Conservation (phyloP, 2,797 vertebrate species). For the Pseudochirops corinnae region DNA sequence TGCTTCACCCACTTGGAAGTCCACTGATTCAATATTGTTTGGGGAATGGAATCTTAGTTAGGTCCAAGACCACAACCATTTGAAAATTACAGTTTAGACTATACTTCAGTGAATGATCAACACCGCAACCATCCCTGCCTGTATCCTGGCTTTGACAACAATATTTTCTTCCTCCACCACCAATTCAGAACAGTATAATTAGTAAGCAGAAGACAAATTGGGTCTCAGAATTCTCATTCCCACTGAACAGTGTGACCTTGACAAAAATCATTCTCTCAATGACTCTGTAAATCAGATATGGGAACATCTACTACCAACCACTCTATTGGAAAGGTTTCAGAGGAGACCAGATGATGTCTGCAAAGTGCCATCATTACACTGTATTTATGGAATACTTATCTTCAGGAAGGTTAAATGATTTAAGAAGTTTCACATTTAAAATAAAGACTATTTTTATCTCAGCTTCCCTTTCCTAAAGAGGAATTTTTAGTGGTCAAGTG, state of each 20-base stretch:
- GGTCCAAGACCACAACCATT: conserved; percentile 17
- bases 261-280: conserved; percentile 43
- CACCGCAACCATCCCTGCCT: not conserved
- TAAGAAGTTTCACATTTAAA: conserved; percentile 35
- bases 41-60: not conserved
- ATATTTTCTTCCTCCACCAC: not conserved
- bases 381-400: conserved; percentile 39
- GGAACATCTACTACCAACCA: conserved; percentile 39
- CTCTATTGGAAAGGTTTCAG: conserved; percentile 18
- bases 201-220: conserved; percentile 5
- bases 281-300: conserved; percentile 48
- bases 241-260: conserved; percentile 35
- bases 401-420: conserved; percentile 45
- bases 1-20: not conserved
- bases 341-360: conserved; percentile 27
- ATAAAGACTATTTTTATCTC: conserved; percentile 44
- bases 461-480: conserved; percentile 15
- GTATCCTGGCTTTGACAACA: conserved; percentile 6
- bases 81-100: not conserved
- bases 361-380: conserved; percentile 47
- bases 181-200: not conserved
- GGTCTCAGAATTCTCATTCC: conserved; percentile 35
- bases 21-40: not conserved
- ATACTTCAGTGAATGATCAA: not conserved
- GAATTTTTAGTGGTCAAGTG: conserved; percentile 45